Percentiles rank a stretch among this genome's conserved stretches.
Evolutionary conservation across 2,797 vertebrate genomes (phyloP).

Genomic region (Hapalemur alaotrensis): DNA sequence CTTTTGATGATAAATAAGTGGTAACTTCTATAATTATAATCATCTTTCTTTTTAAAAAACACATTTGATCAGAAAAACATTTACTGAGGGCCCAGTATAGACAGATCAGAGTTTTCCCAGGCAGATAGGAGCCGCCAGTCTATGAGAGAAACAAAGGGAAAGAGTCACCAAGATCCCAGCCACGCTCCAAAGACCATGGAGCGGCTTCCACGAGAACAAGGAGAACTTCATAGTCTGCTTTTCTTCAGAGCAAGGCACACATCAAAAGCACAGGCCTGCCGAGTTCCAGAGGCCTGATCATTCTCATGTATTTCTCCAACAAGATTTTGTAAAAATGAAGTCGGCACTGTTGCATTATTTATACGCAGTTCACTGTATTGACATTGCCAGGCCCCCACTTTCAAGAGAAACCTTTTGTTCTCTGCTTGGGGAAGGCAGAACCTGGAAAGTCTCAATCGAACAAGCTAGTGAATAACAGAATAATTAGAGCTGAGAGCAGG

Average conservation of each 20-base stretch:
- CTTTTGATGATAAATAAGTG: not conserved
- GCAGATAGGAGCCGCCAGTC: not conserved
- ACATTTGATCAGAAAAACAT: not conserved
- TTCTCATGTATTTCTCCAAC: slow-evolving; percentile 57
- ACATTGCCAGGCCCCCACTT: slow-evolving; percentile 55
- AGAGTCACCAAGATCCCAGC: not conserved
- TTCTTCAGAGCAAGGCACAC: slow-evolving; percentile 39
- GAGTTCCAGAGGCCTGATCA: slow-evolving; percentile 39
- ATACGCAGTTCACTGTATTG: slow-evolving; percentile 38
- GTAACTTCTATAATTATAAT: not conserved
- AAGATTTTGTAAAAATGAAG: slow-evolving; percentile 54
- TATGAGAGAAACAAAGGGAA: not conserved
- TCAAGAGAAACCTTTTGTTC: slow-evolving; percentile 75
- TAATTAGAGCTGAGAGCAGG: slow-evolving; percentile 55
- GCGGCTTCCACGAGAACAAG: not conserved
- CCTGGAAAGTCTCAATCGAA: slow-evolving; percentile 71
- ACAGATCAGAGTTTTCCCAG: not conserved
- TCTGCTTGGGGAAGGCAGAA: slow-evolving; percentile 59
- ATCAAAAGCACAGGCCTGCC: slow-evolving; percentile 16
- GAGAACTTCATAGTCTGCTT: slow-evolving; percentile 42
- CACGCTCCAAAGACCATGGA: not conserved
- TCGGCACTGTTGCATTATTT: slow-evolving; percentile 55
- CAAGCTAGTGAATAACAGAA: slow-evolving; percentile 64
- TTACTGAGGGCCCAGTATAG: not conserved
- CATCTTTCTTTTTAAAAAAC: not conserved